A percentile compares a stretch with the other conserved stretches of the same genome.
These are phyloP conservation scores for Chaetophractus vellerosus DNA, from an alignment of 2,797 vertebrate genomes.

Conservation along the genomic window DNA sequence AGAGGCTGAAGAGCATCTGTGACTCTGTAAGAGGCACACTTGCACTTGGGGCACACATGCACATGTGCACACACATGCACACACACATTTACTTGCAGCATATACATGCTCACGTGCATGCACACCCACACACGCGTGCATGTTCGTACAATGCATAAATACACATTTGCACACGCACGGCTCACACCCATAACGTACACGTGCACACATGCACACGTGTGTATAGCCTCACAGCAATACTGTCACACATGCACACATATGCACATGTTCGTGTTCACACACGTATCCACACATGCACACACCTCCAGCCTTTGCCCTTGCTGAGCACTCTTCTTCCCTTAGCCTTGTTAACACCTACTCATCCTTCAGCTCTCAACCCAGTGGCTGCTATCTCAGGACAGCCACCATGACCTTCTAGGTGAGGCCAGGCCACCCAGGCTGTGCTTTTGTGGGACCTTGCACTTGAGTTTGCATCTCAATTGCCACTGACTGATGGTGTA, in stretches of 20 bases:
- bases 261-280: too few relatives aligned
- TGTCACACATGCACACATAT: too few relatives aligned
- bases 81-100: not conserved
- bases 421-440: not conserved
- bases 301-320: not conserved
- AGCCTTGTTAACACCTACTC: not conserved
- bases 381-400: not conserved
- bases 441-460: not conserved
- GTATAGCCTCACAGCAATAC: too few relatives aligned
- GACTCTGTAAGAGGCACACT: not conserved
- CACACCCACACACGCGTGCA: not conserved
- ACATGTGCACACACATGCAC: accelerated
- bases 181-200: not conserved
- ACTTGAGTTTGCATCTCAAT: not conserved
- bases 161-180: not conserved
- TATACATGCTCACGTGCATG: too few relatives aligned
- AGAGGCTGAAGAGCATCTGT: not conserved
- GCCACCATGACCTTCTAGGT: not conserved
- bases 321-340: not conserved
- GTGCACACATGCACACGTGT: not conserved
- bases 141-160: not conserved
- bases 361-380: not conserved
- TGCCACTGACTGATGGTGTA: not conserved
- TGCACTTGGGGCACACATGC: not conserved
- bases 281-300: too few relatives aligned